Percentiles rank a stretch among this genome's conserved stretches.
Conservation (phyloP, 2,888 invertebrate genomes). For the Heteromurus nitidus region DNA sequence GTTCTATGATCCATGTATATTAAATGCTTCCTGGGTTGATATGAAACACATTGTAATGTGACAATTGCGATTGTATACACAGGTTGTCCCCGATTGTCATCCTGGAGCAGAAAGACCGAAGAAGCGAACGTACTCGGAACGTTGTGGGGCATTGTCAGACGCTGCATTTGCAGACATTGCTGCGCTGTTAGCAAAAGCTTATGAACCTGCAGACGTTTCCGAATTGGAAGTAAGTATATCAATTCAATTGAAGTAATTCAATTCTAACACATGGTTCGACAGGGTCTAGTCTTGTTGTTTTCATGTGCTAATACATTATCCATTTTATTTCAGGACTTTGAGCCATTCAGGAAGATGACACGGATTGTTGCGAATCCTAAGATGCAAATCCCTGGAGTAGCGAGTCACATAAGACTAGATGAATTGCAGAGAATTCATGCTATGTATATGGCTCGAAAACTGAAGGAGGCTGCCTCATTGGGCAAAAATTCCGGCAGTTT, state of each 20-base stretch:
- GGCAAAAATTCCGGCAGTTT: slow-evolving; percentile 33
- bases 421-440: slow-evolving; percentile 40
- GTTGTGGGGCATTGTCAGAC: slow-evolving; percentile 5
- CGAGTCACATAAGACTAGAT: neutral
- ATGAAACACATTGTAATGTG: no score
- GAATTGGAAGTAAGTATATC: slow-evolving; percentile 32
- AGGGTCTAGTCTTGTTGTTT: slow-evolving; percentile 1
- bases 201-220: neutral
- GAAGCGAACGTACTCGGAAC: slow-evolving; percentile 26
- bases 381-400: neutral
- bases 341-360: slow-evolving; percentile 25
- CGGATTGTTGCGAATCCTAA: slow-evolving; percentile 15
- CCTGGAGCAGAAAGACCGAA: slow-evolving; percentile 44
- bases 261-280: neutral
- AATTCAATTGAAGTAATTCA: neutral
- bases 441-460: slow-evolving; percentile 42
- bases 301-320: no score
- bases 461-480: slow-evolving; percentile 34
- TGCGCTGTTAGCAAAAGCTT: slow-evolving; percentile 6
- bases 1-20: no score
- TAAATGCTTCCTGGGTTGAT: no score
- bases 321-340: slow-evolving; percentile 25
- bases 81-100: slow-evolving; percentile 66
- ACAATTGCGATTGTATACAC: no score
- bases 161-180: slow-evolving; percentile 28